Base-by-base conservation (phyloP, 2,888 invertebrate genomes). In the Unio delphinus region DNA sequence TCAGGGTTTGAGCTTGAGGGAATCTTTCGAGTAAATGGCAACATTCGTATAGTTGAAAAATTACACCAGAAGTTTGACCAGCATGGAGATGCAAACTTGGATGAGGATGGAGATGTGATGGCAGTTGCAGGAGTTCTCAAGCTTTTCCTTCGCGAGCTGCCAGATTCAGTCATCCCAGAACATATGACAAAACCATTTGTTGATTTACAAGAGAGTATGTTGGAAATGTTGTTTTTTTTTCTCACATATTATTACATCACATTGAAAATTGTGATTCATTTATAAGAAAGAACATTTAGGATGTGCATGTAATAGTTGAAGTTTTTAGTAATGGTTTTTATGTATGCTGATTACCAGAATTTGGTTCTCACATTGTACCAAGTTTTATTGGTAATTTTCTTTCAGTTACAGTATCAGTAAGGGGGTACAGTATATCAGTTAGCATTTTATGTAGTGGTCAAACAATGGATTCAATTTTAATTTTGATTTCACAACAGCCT, bases 41-140 rank as follows among this genome's bases (percentile, higher is more conserved):
- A 91, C 80, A 90, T 91, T 4, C 88, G 91, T 59, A 85, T 91
- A 18, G 91, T 92, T 26, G 92, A 92, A 73, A 91, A 91, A 68
- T 86, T 92, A 61, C 89, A 91, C 73, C 83, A 86, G 11, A 87
- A 91, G 15, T 92, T 92, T 85, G 92, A 93, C 80, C 88, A 89
- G 62, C 88, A 90, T 30, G 92, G 92, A 4, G 92, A 92, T 83
- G 92, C 92, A 57, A 91, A 92, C 77, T 87, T 92, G 72, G 83
- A 85, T 20, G 90, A 89, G 56, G 89, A 89, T 61, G 91, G 89
- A 18, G 92, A 92, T 80, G 89, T 92, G 45, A 91, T 92, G 73
- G 92, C 92, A 4, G 92, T 92, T 11, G 92, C 92, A 3, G 91
- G 92, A 4, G 86, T 93, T 61, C 91, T 93, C 57, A 91, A 92